phyloP scores from a whole-genome alignment of 2,113 vertebrate genomes.

The Tragelaphus scriptus region DNA sequence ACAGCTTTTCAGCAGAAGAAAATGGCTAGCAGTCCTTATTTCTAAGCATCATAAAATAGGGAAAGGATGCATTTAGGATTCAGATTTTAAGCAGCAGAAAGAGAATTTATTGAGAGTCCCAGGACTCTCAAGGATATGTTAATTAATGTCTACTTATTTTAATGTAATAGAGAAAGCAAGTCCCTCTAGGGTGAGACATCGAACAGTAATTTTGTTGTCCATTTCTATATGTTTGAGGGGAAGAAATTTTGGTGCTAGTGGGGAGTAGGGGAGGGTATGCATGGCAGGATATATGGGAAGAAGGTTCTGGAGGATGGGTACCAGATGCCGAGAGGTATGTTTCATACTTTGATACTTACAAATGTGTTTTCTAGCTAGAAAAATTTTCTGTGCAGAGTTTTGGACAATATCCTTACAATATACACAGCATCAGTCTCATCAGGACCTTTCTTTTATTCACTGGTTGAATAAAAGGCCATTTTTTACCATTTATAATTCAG shows the following conservation, averaged over 20 bases:
- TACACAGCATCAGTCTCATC: neutral
- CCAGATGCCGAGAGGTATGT: neutral
- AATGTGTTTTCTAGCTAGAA: neutral
- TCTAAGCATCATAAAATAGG: neutral
- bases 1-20: neutral
- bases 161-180: neutral
- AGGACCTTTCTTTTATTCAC: neutral
- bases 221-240: neutral
- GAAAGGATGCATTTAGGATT: neutral
- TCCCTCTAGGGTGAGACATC: neutral
- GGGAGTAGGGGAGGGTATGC: accelerated
- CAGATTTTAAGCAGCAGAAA: neutral
- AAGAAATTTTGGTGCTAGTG: neutral
- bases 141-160: neutral
- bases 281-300: neutral
- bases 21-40: neutral
- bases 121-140: neutral
- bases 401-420: neutral
- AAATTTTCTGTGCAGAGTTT: neutral
- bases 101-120: neutral
- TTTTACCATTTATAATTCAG: neutral
- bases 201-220: neutral
- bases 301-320: neutral
- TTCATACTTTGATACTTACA: neutral
- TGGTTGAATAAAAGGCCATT: neutral